Conservation (phyloP, 2,113 vertebrate genomes). For the Sceloporus undulatus region DNA sequence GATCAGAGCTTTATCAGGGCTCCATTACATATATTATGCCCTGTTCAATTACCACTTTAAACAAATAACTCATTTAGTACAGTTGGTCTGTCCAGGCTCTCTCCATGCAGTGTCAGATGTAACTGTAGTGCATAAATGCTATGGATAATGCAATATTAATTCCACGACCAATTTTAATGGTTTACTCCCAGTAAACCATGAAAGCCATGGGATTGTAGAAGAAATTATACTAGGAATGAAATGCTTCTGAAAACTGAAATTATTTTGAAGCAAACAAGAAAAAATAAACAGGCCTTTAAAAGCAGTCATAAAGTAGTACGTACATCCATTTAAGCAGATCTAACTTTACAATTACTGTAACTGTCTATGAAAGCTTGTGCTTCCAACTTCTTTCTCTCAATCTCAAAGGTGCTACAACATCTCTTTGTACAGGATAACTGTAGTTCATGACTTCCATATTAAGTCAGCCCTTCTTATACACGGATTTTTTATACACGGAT, state of each 20-base stretch:
- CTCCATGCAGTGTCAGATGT: neutral
- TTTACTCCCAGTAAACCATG: neutral
- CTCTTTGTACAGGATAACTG: too few species aligned
- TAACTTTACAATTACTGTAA: too few species aligned
- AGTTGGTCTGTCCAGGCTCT: neutral
- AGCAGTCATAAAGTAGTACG: too few species aligned
- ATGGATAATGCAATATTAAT: neutral
- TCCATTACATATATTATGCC: neutral
- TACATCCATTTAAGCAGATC: too few species aligned
- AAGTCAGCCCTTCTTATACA: too few species aligned
- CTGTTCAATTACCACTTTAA: neutral
- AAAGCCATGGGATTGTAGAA: neutral
- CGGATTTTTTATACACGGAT: too few species aligned
- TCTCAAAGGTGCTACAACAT: too few species aligned
- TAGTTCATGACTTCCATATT: too few species aligned
- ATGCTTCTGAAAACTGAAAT: neutral
- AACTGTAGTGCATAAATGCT: neutral
- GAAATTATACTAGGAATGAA: neutral
- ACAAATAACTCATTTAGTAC: neutral
- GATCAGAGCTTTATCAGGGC: neutral
- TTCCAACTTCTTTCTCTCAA: too few species aligned
- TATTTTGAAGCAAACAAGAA: too few species aligned
- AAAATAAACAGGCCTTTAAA: too few species aligned
- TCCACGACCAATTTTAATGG: neutral
- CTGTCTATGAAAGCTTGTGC: too few species aligned